Percentiles rank a stretch among this genome's conserved stretches.
Evolutionary conservation across 2,113 vertebrate genomes (phyloP).

Genomic region (Clarias gariepinus): DNA sequence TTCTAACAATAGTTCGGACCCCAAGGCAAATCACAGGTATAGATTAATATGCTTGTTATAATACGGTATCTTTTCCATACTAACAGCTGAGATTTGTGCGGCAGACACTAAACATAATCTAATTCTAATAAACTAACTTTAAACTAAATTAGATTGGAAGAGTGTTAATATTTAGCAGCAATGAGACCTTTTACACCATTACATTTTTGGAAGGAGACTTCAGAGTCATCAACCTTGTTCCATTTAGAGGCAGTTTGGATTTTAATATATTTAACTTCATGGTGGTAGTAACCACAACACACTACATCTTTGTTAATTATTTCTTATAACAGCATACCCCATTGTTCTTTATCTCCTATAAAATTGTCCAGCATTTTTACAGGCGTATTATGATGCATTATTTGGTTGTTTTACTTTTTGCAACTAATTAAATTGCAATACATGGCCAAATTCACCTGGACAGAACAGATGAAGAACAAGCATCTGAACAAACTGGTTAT

Average conservation of each 20-base stretch:
- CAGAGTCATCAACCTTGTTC: background rate
- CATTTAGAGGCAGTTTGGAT: background rate
- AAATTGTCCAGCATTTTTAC: background rate
- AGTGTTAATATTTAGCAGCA: background rate
- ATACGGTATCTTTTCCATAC: background rate
- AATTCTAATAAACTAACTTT: background rate
- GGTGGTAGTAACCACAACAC: background rate
- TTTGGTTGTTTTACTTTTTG: background rate
- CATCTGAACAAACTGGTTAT: background rate
- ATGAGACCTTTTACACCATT: background rate
- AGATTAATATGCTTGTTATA: background rate
- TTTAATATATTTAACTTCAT: background rate
- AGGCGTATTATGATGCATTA: background rate
- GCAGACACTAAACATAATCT: background rate
- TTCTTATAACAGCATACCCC: background rate
- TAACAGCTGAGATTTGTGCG: background rate
- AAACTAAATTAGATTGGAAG: background rate
- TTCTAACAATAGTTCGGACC: background rate
- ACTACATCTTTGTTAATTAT: background rate
- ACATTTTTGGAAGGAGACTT: background rate
- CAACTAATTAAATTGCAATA: background rate
- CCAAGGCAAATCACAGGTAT: background rate
- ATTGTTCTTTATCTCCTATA: background rate
- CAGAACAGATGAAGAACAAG: background rate
- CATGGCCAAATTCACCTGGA: background rate